These are phyloP conservation scores for Poecilia gillii DNA, from an alignment of 2,797 vertebrate genomes.

Conservation along the genomic window DNA sequence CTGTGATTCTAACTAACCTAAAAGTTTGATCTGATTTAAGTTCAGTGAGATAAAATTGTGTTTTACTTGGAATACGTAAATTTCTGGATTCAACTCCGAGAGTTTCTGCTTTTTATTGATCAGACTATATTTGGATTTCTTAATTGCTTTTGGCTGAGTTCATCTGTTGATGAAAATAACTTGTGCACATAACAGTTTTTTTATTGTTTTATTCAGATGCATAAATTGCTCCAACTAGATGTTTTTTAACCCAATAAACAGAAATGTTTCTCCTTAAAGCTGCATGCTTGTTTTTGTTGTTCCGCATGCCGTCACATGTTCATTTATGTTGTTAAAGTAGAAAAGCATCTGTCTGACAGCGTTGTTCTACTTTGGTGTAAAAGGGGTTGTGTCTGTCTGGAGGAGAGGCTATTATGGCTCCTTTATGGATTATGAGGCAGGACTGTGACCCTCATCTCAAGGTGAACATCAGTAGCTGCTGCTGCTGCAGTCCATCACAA, in stretches of 20 bases:
- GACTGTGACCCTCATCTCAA: constrained; percentile 76
- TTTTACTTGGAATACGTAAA: too few species aligned
- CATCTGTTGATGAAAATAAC: constrained; percentile 2
- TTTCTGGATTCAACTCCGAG: background rate
- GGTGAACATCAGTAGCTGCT: constrained; percentile 73
- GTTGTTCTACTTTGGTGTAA: constrained; percentile 66
- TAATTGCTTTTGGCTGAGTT: background rate
- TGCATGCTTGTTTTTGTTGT: constrained; percentile 1
- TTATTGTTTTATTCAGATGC: constrained; percentile 1
- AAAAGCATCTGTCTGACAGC: constrained; percentile 37
- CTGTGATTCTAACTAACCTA: too few species aligned
- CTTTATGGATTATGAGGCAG: constrained; percentile 78
- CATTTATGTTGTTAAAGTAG: constrained; percentile 35
- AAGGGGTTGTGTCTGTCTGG: constrained; percentile 65
- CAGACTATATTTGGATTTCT: constrained; percentile 5
- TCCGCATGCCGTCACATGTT: constrained; percentile 24
- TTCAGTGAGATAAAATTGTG: too few species aligned
- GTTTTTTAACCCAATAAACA: background rate
- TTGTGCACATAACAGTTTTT: background rate
- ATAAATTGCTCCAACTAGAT: background rate
- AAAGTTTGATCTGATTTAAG: too few species aligned
- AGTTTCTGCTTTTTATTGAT: background rate
- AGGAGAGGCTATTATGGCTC: constrained; percentile 69
- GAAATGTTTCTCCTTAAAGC: background rate
- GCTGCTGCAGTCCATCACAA: constrained; percentile 69